These are phyloP conservation scores for Onchidella celtica DNA, from an alignment of 2,888 invertebrate genomes.

Conservation along the genomic window DNA sequence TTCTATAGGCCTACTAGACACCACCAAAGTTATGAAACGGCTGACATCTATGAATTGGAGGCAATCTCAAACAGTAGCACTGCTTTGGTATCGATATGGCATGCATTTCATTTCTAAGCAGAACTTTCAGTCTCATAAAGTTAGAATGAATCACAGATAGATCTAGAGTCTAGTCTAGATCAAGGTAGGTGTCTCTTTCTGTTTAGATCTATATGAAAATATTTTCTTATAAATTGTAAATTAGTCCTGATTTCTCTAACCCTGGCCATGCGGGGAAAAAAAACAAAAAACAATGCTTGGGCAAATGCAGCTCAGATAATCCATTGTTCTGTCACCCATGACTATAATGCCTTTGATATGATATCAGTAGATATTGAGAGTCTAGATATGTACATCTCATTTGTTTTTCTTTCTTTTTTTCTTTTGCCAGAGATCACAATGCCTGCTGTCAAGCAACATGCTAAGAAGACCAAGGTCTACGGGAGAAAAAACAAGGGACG, in stretches of 20 bases:
- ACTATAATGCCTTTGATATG: background rate
- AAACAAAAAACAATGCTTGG: background rate
- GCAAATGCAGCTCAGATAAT: background rate
- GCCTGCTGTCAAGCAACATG: background rate
- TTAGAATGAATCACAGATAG: too few species aligned
- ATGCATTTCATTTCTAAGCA: too few species aligned
- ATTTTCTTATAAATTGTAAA: background rate
- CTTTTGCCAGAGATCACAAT: background rate
- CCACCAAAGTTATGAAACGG: too few species aligned
- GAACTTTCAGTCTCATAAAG: too few species aligned
- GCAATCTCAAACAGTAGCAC: too few species aligned
- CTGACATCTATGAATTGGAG: too few species aligned
- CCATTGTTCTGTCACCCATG: background rate
- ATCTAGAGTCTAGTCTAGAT: too few species aligned
- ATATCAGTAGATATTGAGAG: background rate
- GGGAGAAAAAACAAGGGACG: constrained; percentile 12
- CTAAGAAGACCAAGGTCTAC: background rate
- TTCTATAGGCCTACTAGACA: background rate
- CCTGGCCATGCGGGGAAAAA: background rate
- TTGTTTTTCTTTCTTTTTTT: too few species aligned
- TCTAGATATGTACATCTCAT: background rate
- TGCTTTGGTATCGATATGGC: too few species aligned
- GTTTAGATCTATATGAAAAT: background rate
- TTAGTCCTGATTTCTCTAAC: background rate
- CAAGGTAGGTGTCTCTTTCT: background rate